Evolutionary conservation across 2,113 vertebrate genomes (phyloP).

Genomic region (Pelobates fuscus): DNA sequence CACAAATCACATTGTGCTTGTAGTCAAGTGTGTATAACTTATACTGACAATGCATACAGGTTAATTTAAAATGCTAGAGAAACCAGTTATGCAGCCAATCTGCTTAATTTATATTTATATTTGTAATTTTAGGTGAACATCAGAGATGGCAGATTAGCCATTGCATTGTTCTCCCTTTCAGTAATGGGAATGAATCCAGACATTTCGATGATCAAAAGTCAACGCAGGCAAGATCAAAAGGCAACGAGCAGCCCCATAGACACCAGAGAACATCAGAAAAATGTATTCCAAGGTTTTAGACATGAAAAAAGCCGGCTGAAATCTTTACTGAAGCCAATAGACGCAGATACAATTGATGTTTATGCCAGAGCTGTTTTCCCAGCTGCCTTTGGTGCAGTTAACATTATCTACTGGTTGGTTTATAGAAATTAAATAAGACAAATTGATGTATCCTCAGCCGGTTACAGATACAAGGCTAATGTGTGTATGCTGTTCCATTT

Average conservation of each 20-base stretch:
- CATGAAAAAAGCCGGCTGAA: slow-evolving; percentile 79
- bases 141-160: slow-evolving; percentile 86
- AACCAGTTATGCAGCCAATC: too few relatives aligned
- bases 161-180: slow-evolving; percentile 92
- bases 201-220: slow-evolving; percentile 80
- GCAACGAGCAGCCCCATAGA: slow-evolving; percentile 74
- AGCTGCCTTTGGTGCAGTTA: slow-evolving; percentile 92
- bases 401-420: slow-evolving; percentile 95
- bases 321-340: slow-evolving; percentile 87
- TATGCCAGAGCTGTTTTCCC: slow-evolving; percentile 94
- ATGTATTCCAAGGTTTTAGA: slow-evolving; percentile 51
- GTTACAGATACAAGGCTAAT: too few relatives aligned
- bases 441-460: too few relatives aligned
- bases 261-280: slow-evolving; percentile 58
- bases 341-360: slow-evolving; percentile 94
- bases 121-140: slow-evolving; percentile 86
- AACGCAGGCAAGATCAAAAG: slow-evolving; percentile 65
- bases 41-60: too few relatives aligned
- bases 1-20: too few relatives aligned
- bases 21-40: too few relatives aligned
- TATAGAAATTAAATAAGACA: slow-evolving; percentile 81
- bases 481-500: too few relatives aligned
- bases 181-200: slow-evolving; percentile 89
- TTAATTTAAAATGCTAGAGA: too few relatives aligned
- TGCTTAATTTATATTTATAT: too few relatives aligned